Base-by-base conservation (phyloP, 2,888 invertebrate species). In the Spilosoma lubricipeda region DNA sequence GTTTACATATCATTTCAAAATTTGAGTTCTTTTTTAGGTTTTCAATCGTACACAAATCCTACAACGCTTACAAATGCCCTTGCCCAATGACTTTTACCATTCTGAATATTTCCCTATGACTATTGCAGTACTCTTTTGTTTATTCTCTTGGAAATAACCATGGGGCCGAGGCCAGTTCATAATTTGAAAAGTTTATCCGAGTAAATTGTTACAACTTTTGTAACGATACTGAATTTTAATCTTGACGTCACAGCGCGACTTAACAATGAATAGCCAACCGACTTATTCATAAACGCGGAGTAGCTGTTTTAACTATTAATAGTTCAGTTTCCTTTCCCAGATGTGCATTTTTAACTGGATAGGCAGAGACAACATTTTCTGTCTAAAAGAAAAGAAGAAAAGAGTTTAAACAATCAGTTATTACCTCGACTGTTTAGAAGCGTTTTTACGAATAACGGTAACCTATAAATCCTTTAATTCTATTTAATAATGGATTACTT, bases 161-260 rank as follows among this genome's bases (percentile, higher is more conserved):
- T 63, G 7, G 27, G 18, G 1, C 30, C 15, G 63, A 63, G 63
- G 63, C 30, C 63, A 30, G 30, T 63, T 18, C 15, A 30, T 30
- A 63, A 63, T 63, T 63, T 63, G 63, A 63, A 63, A 63, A 63
- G 30, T 63, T 63, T 30, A 63, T 63, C 30, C 8, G 7, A 63
- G 63, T 18, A 63, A 63, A 63, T 63, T 63, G 30, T 63, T 63
- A 15, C 7, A 63, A 63, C 63, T 63, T 63, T 15, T 63, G 63
- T 63, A 18, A 63, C 18, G 59, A 63, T 30, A 63, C 59, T 63
- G 18, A 63, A 63, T 63, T 63, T 27, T 63, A 63, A 63, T 30
- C 15, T 63, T 27, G 13, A 63, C 59, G 30, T 63, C 59, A 63
- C 30, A 63, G 59, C 30, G 59, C 15, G 27, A 59, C 27, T 59